Base-by-base conservation (phyloP, 1,140 invertebrate genomes). In the Mactra quadrangularis region DNA sequence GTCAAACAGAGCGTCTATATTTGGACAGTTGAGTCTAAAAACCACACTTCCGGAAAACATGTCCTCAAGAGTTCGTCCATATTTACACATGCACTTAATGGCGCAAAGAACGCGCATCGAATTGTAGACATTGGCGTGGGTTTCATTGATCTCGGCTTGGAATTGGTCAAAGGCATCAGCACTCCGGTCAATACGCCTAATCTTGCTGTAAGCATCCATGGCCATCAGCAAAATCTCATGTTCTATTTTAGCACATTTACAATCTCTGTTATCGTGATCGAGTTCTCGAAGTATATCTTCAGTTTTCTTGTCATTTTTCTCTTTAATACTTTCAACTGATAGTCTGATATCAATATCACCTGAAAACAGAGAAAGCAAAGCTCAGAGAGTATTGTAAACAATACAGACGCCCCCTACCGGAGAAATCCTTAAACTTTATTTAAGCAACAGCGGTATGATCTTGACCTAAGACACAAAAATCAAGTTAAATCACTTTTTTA, bases 21-120 rank as follows among this genome's bases (percentile, higher is more conserved):
- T 82, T 6, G 79, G 79, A 52, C 79, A 82, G 31, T 82, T 72
- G 4, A 82, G 27, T 41, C 70, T 13, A 33, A 82, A 82, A n/a
- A 82, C 71, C 15, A 82, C 59, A 74, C 79, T 82, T 19, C 79
- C 79, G 4, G 66, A 19, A 25, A 72, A 62, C 25, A 82, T 57
- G 9, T 82, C 70, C 19, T 82, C 79, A 9, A 82, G 22, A 1
- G 79, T 74, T 22, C 79, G 27, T 0, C 79, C 79, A 41, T 82
- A 82, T 52, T 82, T 82, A 66, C 79, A 82, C 45, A 82, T 35
- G n/a, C 70, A 82, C 33, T 82, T 82, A 11, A 82, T 82, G 17
- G 68, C 70, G 38, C 70, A 74, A 25, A 82, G 45, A 31, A 62
- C 47, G 33, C 50, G 50, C 68, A 82, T 74, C 22, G 79, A 82